Base-by-base conservation (phyloP, 2,797 vertebrate genomes). In the Tarsius wallacei region DNA sequence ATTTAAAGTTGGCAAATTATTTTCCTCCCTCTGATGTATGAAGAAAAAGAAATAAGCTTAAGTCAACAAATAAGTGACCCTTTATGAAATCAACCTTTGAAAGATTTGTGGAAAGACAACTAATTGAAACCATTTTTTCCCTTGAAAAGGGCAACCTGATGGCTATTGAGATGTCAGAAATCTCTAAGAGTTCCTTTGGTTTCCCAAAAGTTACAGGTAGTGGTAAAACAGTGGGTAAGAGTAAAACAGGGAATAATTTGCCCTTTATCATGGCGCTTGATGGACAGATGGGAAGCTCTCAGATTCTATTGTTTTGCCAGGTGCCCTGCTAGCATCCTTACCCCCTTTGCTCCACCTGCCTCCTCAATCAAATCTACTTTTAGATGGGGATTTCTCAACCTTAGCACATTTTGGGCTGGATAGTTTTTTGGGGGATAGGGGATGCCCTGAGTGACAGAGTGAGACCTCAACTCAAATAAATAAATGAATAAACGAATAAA, bases 1-100 rank as follows among this genome's bases (percentile, higher is more conserved):
- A 95, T 97, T 94, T 80, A 93, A 42, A 94, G 96, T 74, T 97
- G 97, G 91, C 96, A 97, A 93, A 96, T 97, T 97, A 94, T 97
- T 97, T 96, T 97, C 77, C 51, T 97, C 42, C 33, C 74, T 88
- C 89, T 97, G 81, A 94, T 90, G 82, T 82, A 61, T 85, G 66
- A 96, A 83, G 76, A 59, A 83, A 89, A 87, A 92, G 42, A 97
- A 96, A 93, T 87, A 74, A 95, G 94, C 96, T 77, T 73, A 96
- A 96, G 91, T 96, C 91, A 87, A 87, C 92, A 94, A 84, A 66
- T 91, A 90, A 49, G 64, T 73, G 51, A 57, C 70, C 88, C 66
- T 83, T 92, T 85, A 4, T 47, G 90, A 57, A 83, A 42, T 94
- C 94, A 73, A 47, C 92, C 92, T 91, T 63, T 53, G 88, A 70